Evolutionary conservation across 2,888 invertebrate genomes (phyloP).

Genomic region (Melanchra persicariae): DNA sequence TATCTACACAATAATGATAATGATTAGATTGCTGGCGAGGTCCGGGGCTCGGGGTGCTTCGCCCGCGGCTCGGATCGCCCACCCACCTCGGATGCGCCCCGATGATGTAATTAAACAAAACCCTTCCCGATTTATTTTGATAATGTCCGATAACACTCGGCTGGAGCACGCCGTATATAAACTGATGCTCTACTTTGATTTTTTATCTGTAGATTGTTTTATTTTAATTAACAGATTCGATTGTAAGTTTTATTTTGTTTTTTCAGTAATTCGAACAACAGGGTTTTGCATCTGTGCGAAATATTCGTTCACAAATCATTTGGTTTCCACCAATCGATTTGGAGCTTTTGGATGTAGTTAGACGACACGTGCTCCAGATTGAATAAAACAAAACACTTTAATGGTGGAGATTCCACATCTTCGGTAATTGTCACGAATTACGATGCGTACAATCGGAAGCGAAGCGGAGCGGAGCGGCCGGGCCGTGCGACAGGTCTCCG

Average conservation of each 20-base stretch:
- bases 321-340: too few species aligned
- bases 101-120: conserved; percentile 81
- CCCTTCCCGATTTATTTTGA: conserved; percentile 80
- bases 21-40: conserved; percentile 77
- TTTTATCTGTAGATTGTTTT: conserved; percentile 8
- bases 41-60: conserved; percentile 71
- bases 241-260: background rate
- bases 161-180: conserved; percentile 69
- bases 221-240: conserved; percentile 4
- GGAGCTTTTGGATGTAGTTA: background rate
- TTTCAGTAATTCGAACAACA: conserved; percentile 12
- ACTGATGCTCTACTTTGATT: conserved; percentile 71
- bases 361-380: conserved; percentile 8
- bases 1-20: conserved; percentile 77
- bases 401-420: conserved; percentile 57
- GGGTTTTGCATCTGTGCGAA: background rate
- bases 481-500: conserved; percentile 89
- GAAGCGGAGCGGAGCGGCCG: conserved; percentile 67
- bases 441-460: conserved; percentile 73
- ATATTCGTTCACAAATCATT: background rate
- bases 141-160: conserved; percentile 76
- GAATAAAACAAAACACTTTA: conserved; percentile 35
- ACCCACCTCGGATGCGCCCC: conserved; percentile 79
- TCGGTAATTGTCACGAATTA: conserved; percentile 72
- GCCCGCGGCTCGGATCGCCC: conserved; percentile 71